Conservation (phyloP, 2,888 invertebrate species). For the Cheiracanthium punctorium region DNA sequence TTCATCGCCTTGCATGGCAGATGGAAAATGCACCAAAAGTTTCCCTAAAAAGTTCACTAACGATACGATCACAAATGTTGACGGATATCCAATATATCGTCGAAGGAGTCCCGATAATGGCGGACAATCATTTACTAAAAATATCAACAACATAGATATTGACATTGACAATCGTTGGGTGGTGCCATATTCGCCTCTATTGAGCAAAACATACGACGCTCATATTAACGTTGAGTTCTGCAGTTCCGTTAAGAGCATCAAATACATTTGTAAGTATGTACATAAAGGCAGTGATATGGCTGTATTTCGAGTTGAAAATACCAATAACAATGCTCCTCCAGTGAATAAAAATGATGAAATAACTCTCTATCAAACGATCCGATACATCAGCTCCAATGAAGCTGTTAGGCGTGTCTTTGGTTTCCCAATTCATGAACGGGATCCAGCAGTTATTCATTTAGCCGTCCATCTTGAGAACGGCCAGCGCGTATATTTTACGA, state of each 20-base stretch:
- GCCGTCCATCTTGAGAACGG: slow-evolving; percentile 47
- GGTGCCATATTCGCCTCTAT: background rate
- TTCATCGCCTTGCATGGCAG: too few relatives aligned
- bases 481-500: slow-evolving; percentile 45
- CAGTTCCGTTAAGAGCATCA: background rate
- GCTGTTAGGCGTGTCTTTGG: slow-evolving; percentile 33
- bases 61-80: too few relatives aligned
- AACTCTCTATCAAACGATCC: too few relatives aligned
- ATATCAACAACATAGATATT: background rate
- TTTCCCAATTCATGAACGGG: slow-evolving; percentile 36
- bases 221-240: slow-evolving; percentile 19
- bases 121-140: too few relatives aligned
- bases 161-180: slow-evolving; percentile 12
- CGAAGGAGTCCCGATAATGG: too few relatives aligned
- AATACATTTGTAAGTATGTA: slow-evolving; percentile 31
- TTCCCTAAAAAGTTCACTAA: slow-evolving; percentile 23
- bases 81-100: too few relatives aligned
- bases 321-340: too few relatives aligned
- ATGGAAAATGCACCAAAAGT: too few relatives aligned
- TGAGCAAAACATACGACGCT: slow-evolving; percentile 6
- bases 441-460: slow-evolving; percentile 36
- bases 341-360: too few relatives aligned
- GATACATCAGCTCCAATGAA: slow-evolving; percentile 36
- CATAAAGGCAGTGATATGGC: slow-evolving; percentile 4
- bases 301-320: too few relatives aligned